These are phyloP conservation scores for Holothuria leucospilota DNA, from an alignment of 53 echinoderm and acorn worm species.

Conservation along the genomic window DNA sequence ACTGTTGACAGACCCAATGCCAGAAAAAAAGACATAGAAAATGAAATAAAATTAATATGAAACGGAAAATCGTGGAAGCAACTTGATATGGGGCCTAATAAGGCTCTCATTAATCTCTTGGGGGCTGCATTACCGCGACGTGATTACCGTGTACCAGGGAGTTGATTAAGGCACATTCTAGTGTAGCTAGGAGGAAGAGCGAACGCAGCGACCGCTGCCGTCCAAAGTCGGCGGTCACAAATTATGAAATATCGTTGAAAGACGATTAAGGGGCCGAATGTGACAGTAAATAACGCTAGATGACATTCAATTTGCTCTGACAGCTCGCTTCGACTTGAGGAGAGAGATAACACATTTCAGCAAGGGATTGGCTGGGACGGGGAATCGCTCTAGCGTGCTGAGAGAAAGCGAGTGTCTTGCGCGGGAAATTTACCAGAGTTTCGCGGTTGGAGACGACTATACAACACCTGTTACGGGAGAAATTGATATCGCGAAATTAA, in stretches of 20 bases:
- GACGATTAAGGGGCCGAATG: conserved; percentile 15
- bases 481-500: conserved; percentile 33
- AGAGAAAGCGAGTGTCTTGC: not conserved
- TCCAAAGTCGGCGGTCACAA: conserved; percentile 20
- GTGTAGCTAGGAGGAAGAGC: not conserved
- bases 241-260: conserved; percentile 43
- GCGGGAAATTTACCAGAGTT: not conserved
- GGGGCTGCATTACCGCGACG: conserved; percentile 5
- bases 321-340: not conserved
- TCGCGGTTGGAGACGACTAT: conserved; percentile 16
- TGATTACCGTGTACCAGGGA: not conserved
- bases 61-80: not conserved
- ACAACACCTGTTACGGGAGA: conserved; percentile 26
- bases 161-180: not conserved
- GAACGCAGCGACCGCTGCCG: not conserved
- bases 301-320: conserved; percentile 36
- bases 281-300: conserved; percentile 14
- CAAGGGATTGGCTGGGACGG: conserved; percentile 4
- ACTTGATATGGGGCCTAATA: conserved; percentile 38
- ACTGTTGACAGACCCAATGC: conserved; percentile 10
- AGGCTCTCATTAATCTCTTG: conserved; percentile 34
- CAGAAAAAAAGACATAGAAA: not conserved
- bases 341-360: conserved; percentile 31
- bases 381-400: conserved; percentile 1
- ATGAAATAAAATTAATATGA: not conserved